phyloP scores from a whole-genome alignment of 2,113 vertebrate species.

The Lepus timidus region DNA sequence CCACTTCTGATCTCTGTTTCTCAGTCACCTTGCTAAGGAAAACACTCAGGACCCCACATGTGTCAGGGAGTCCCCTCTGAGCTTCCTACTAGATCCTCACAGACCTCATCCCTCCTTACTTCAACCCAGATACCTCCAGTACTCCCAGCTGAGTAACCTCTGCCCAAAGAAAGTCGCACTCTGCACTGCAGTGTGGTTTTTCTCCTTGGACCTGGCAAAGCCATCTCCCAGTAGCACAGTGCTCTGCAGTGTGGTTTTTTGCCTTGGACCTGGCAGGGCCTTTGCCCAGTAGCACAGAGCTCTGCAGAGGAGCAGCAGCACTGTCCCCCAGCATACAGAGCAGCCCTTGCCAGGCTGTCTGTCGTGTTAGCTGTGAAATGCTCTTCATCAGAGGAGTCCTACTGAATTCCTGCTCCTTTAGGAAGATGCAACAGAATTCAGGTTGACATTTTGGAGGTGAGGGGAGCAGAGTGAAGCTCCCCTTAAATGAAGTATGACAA shows the following conservation, averaged over 20 bases:
- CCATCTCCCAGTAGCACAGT: too few species aligned
- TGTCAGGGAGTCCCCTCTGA: neutral
- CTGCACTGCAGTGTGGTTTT: fast-evolving
- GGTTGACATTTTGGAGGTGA: neutral
- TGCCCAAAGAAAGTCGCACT: neutral
- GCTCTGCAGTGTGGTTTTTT: neutral
- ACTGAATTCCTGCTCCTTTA: neutral
- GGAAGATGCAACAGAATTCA: neutral
- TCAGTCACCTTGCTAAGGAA: neutral
- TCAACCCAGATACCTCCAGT: neutral
- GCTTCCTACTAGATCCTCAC: neutral
- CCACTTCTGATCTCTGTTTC: neutral
- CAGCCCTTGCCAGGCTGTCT: too few species aligned
- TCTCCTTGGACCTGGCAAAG: fast-evolving
- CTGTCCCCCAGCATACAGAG: fast-evolving
- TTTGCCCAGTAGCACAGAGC: too few species aligned
- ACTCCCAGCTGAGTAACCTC: neutral
- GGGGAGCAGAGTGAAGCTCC: neutral
- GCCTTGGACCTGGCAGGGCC: fast-evolving
- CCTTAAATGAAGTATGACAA: neutral
- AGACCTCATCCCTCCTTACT: neutral
- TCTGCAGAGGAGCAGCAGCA: fast-evolving
- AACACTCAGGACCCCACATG: neutral
- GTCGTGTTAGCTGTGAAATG: neutral
- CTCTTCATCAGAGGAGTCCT: neutral